A percentile compares a stretch with the other conserved stretches of the same genome.
These are phyloP conservation scores for Lucilia cuprina DNA, from an alignment of 1,140 invertebrate species.

Conservation along the genomic window DNA sequence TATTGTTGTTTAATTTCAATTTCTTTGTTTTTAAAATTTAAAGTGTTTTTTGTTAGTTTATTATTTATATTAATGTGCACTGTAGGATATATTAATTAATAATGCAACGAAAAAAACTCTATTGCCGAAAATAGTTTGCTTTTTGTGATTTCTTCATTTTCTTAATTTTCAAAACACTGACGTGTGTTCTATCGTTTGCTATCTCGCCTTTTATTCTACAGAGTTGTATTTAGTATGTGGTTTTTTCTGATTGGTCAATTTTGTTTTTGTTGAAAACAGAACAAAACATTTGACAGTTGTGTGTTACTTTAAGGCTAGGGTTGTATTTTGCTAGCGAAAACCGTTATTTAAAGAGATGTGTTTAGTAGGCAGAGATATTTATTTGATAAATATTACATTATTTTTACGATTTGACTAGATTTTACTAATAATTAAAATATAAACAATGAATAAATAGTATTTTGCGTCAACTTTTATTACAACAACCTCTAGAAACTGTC, in stretches of 20 bases:
- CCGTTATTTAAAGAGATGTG: not conserved
- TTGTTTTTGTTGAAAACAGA: not conserved
- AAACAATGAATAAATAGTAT: too few species aligned
- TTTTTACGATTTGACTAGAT: too few species aligned
- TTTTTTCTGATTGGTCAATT: conserved; percentile 38
- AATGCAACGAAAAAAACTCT: not conserved
- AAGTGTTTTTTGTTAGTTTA: not conserved
- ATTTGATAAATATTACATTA: too few species aligned
- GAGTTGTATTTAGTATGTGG: conserved; percentile 40
- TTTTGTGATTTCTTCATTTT: conserved; percentile 1
- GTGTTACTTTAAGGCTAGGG: not conserved
- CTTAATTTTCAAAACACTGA: conserved; percentile 24
- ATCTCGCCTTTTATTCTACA: conserved; percentile 5
- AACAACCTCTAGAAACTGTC: too few species aligned
- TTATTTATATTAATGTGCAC: not conserved
- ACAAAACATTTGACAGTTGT: not conserved
- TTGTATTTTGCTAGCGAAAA: not conserved
- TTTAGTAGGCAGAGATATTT: not conserved
- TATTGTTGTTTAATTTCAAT: not conserved
- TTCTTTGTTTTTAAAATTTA: not conserved
- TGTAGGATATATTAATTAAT: not conserved
- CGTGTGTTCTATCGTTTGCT: conserved; percentile 11
- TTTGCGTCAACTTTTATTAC: too few species aligned
- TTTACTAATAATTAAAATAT: too few species aligned
- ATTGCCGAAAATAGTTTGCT: not conserved